These are phyloP conservation scores for Acleris literana DNA, from an alignment of 2,888 invertebrate genomes.

Conservation along the genomic window DNA sequence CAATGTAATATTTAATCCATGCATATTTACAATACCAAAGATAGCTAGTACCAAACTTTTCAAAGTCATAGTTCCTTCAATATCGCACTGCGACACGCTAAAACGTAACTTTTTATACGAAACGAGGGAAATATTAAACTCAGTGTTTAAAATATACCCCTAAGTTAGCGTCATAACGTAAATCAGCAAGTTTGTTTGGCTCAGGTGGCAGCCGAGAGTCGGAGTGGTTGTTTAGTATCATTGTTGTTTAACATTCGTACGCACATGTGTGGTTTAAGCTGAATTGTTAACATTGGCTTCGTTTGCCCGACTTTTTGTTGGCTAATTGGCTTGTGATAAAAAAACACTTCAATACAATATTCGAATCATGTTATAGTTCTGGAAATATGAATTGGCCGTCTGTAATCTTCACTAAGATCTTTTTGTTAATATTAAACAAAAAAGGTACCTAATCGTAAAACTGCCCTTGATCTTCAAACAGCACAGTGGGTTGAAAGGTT, in stretches of 20 bases:
- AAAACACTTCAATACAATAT: too few species aligned
- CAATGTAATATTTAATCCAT: too few species aligned
- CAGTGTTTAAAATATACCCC: constrained; percentile 36
- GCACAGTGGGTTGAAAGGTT: too few species aligned
- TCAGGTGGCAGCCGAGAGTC: constrained; percentile 46
- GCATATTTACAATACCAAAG: too few species aligned
- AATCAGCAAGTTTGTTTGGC: constrained; percentile 48
- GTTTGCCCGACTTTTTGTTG: constrained; percentile 1
- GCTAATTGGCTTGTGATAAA: background rate
- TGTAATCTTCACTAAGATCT: too few species aligned
- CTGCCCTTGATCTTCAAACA: too few species aligned
- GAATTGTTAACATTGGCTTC: background rate
- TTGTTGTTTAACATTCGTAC: constrained; percentile 15
- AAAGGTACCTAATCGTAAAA: too few species aligned
- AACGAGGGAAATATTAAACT: constrained; percentile 16
- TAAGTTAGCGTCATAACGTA: constrained; percentile 44
- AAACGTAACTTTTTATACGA: background rate
- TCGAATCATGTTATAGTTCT: too few species aligned
- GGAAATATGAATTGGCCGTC: too few species aligned
- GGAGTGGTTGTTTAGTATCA: constrained; percentile 25
- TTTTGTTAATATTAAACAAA: too few species aligned
- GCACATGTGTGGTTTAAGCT: background rate
- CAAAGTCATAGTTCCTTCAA: too few species aligned
- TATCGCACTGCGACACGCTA: background rate
- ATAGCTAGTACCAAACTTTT: too few species aligned